phyloP scores from a whole-genome alignment of 2,797 vertebrate species.

The Siniperca scherzeri region DNA sequence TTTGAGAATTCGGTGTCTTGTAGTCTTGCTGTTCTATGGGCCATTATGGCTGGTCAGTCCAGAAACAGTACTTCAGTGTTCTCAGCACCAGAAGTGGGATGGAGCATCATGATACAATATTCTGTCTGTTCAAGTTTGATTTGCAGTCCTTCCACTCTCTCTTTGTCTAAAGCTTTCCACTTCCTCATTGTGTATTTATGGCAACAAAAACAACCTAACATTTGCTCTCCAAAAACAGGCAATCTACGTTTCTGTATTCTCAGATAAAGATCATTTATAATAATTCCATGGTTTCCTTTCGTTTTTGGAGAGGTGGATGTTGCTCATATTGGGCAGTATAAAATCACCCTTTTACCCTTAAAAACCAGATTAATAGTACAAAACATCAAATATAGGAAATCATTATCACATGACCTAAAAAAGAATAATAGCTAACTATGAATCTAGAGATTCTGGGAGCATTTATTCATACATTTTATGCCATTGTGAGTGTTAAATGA shows the following conservation, averaged over 20 bases:
- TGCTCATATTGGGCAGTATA: not conserved
- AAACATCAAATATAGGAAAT: slow-evolving; percentile 32
- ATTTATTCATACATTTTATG: slow-evolving; percentile 7
- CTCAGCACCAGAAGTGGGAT: slow-evolving; percentile 82
- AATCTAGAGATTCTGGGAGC: slow-evolving; percentile 10
- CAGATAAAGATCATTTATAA: slow-evolving; percentile 7
- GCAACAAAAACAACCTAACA: slow-evolving; percentile 65
- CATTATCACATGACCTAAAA: slow-evolving; percentile 19
- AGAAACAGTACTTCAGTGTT: slow-evolving; percentile 84
- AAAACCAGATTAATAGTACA: slow-evolving; percentile 13
- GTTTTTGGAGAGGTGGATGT: not conserved
- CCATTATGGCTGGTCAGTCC: slow-evolving; percentile 69
- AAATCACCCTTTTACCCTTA: slow-evolving; percentile 7
- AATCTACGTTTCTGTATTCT: slow-evolving; percentile 18
- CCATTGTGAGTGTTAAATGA: slow-evolving; percentile 37
- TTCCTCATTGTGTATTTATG: slow-evolving; percentile 79
- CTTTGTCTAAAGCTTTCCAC: slow-evolving; percentile 73
- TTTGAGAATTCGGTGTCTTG: slow-evolving; percentile 77
- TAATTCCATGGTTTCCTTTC: slow-evolving; percentile 13
- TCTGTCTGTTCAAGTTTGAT: slow-evolving; percentile 81
- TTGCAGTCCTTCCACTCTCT: slow-evolving; percentile 76
- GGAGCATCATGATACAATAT: slow-evolving; percentile 82
- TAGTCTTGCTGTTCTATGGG: slow-evolving; percentile 71
- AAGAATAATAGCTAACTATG: not conserved
- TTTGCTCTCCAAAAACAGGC: slow-evolving; percentile 41